phyloP scores from a whole-genome alignment of 2,797 vertebrate genomes.

The Hemitrygon akajei region DNA sequence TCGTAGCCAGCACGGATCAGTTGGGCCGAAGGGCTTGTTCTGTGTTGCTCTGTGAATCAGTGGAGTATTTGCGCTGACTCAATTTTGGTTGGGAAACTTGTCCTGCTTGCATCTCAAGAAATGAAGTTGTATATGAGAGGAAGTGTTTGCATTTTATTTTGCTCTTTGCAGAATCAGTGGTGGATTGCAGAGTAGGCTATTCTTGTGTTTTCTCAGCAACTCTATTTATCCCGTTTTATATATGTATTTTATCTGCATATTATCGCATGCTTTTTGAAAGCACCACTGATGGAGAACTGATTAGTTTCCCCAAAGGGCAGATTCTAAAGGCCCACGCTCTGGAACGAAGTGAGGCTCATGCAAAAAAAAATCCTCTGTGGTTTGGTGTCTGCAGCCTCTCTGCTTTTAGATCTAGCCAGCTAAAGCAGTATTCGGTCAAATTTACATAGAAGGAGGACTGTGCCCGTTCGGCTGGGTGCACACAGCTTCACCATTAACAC shows the following conservation, averaged over 20 bases:
- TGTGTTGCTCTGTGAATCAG: no score
- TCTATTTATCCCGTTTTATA: neutral
- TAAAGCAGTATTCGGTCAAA: neutral
- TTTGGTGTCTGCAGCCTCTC: slow-evolving; percentile 9
- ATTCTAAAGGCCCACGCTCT: neutral
- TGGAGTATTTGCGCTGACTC: no score
- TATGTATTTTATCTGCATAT: no score
- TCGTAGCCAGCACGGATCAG: no score
- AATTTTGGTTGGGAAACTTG: no score
- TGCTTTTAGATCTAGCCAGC: slow-evolving; percentile 16
- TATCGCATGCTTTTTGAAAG: no score
- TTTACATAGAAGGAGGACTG: neutral
- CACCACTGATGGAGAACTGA: neutral
- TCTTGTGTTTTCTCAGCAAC: neutral
- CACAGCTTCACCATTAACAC: neutral
- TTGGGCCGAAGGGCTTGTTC: no score
- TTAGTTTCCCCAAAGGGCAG: neutral
- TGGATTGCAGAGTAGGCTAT: neutral
- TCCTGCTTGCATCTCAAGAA: no score
- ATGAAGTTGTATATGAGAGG: neutral
- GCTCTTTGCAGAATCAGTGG: neutral
- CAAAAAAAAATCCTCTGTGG: neutral
- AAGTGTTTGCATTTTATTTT: neutral
- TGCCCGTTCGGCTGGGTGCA: neutral
- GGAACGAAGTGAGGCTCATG: neutral